Base-by-base conservation (phyloP, 1,140 invertebrate genomes). In the Nomia melanderi region DNA sequence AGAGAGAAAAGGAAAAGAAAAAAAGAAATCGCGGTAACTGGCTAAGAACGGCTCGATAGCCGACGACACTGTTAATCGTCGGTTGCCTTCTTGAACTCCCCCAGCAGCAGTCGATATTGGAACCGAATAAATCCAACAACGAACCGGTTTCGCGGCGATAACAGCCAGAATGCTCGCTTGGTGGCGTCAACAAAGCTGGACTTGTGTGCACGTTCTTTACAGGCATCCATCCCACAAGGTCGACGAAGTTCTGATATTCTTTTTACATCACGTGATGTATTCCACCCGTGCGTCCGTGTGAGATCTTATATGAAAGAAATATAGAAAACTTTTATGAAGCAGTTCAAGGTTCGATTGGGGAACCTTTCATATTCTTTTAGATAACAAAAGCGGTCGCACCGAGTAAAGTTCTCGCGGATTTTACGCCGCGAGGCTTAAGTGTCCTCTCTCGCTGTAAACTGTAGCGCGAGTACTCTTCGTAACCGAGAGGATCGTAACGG, bases 81-180 rank as follows among this genome's bases (percentile, higher is more conserved):
- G 63, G 47, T 77, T 85, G 88, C 81, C 86, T 87, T 89, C 71
- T 89, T 90, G 87, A 90, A 88, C 89, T 87, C 85, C 78, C 67
- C 78, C 69, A 78, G 76, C 66, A 72, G 71, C 60, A 86, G 81
- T 63, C 76, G 89, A 90, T 90, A 89, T 70, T 63, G 54, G 84
- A 91, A 90, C 89, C 73, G 85, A 87, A 79, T 86, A 63, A 85
- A 90, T 90, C 90, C 84, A 86, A 87, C 66, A 63, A 41, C 56
- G 65, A 91, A 90, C 90, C 86, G 84, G 89, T 90, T 91, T 83
- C 31, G n/a, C 17, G 60, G 23, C 36, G 87, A 90, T 89, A 89
- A 87, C 47, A 50, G n/a, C 54, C 23, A 39, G 44, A 59, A 60
- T 41, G 25, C 66, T 39, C 67, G 56, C 66, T 70, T 56, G 56